phyloP scores from a whole-genome alignment of 2,113 vertebrate species.

The Girardinichthys multiradiatus region DNA sequence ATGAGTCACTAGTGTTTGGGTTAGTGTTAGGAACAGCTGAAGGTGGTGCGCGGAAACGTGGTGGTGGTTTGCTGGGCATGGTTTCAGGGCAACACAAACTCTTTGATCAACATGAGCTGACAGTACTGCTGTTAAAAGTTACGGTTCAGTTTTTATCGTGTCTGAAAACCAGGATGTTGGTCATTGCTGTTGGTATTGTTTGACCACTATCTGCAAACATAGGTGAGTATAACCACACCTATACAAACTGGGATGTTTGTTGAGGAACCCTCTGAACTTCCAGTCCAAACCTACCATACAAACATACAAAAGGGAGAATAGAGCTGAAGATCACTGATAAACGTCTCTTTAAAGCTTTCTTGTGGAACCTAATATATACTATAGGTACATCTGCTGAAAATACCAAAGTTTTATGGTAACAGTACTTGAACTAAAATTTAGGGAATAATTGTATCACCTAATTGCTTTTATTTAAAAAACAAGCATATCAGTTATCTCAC shows the following conservation, averaged over 20 bases:
- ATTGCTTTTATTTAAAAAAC: too few species aligned
- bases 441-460: too few species aligned
- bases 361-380: too few species aligned
- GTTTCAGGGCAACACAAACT: not conserved
- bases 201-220: slow-evolving; percentile 61
- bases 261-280: too few species aligned
- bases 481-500: too few species aligned
- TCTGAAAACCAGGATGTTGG: slow-evolving; percentile 51
- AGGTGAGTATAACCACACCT: slow-evolving; percentile 37
- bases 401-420: too few species aligned
- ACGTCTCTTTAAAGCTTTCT: too few species aligned
- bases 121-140: not conserved
- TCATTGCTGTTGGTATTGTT: slow-evolving; percentile 50
- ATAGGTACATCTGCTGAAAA: too few species aligned
- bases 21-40: slow-evolving; percentile 24
- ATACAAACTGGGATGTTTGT: not conserved
- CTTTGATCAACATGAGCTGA: not conserved
- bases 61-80: not conserved
- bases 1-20: slow-evolving; percentile 59
- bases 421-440: too few species aligned
- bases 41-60: slow-evolving; percentile 11
- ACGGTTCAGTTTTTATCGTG: not conserved
- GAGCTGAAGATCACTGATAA: too few species aligned
- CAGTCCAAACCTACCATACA: too few species aligned
- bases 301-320: too few species aligned